Conservation (phyloP, 2,888 invertebrate species). For the Hydroisotoma schaefferi region DNA sequence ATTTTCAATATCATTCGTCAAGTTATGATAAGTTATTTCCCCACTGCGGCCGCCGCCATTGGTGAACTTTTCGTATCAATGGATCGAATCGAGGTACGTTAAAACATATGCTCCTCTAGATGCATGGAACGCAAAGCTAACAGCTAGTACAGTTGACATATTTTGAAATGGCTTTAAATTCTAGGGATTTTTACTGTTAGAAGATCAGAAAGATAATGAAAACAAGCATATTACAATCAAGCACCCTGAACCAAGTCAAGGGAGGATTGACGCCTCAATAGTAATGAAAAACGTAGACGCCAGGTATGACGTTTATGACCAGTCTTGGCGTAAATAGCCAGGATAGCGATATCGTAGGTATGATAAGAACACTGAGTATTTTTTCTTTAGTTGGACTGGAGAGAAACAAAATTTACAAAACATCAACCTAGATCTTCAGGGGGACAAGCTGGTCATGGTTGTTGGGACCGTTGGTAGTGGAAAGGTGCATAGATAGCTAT, state of each 20-base stretch:
- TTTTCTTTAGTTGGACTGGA: slow-evolving; percentile 35
- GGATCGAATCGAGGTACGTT: slow-evolving; percentile 61
- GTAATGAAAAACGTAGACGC: slow-evolving; percentile 20
- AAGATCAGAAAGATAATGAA: slow-evolving; percentile 49
- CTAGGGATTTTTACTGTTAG: slow-evolving; percentile 50
- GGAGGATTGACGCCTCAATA: slow-evolving; percentile 16
- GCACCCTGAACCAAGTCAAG: not conserved
- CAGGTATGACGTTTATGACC: slow-evolving; percentile 19
- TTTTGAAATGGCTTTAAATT: no score
- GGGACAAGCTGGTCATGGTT: slow-evolving; percentile 39
- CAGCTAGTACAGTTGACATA: no score
- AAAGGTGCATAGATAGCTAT: slow-evolving; percentile 34
- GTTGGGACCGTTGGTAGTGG: slow-evolving; percentile 42
- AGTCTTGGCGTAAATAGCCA: no score
- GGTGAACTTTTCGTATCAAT: slow-evolving; percentile 76
- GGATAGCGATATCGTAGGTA: no score
- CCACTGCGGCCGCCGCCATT: slow-evolving; percentile 74
- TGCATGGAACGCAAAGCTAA: no score
- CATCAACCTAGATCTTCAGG: slow-evolving; percentile 29
- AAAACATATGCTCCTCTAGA: not conserved
- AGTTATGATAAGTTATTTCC: slow-evolving; percentile 83
- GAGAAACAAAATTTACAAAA: slow-evolving; percentile 27
- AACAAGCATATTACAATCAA: slow-evolving; percentile 21
- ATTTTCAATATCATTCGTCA: slow-evolving; percentile 81
- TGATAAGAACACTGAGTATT: no score